Evolutionary conservation across 2,888 invertebrate genomes (phyloP), one percentile per base, ranked within the genome.

Genomic region (Molorchus minor): DNA sequence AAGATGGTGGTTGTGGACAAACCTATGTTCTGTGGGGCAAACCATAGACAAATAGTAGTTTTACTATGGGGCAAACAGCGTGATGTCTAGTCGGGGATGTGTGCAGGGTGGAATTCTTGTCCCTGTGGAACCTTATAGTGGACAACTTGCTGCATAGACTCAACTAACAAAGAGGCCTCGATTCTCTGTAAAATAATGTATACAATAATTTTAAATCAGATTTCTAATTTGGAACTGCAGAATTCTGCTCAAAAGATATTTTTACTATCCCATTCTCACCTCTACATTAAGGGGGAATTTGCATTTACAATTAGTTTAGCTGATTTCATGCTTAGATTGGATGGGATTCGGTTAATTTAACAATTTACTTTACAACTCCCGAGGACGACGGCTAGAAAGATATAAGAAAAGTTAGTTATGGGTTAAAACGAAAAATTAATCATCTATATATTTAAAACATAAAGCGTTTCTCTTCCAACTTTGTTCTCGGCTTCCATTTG

Each of bases 251-350:
- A 25, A 4, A 25, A 8, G 8, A 25, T 25, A 25, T 5, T 8
- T 4, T 5, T 25, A 8, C 25, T 8, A 8, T 25, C 25, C 25
- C 5, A 5, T 25, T 25, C 25, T 25, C 25, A 21, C 12, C 62
- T 46, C 59, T 41, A 60, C 64, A 61, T 62, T 69, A 69, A 62
- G 45, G 25, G 40, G 45, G 54, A 64, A 70, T 70, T 69, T 70
- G 65, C 69, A 70, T 68, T 69, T 61, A 67, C 65, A 69, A 70
- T 69, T 68, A 70, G 68, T 40, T 44, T 53, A 43, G 56, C 58
- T 46, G 58, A 60, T 59, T 54, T 25, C 56, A 17, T 62, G 56
- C 55, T 54, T 35, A 49, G 59, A 65, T 62, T 65, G 60, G 56
- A 60, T 67, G 53, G 36, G 19, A 20, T 43, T 41, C 41, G 41